A percentile compares a stretch with the other conserved stretches of the same genome.
Evolutionary conservation across 2,113 vertebrate species (phyloP).

Genomic region (Tenebrosternarchus preto): DNA sequence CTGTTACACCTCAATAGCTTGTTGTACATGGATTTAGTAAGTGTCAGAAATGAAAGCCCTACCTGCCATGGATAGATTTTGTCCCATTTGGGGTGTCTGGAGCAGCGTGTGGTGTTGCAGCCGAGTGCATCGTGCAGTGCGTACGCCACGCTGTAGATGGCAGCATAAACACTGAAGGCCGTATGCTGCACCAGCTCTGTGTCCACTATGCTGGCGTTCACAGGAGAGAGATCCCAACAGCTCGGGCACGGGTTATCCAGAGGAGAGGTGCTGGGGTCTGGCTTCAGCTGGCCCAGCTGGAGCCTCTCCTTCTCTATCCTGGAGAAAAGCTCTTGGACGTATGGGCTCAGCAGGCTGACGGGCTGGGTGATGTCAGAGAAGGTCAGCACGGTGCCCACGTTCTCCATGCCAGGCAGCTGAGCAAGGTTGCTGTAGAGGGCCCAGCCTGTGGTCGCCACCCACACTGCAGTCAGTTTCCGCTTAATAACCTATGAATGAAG

Average conservation of each 20-base stretch:
- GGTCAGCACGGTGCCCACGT: conserved; percentile 80
- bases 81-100: conserved; percentile 16
- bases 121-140: conserved; percentile 80
- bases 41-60: conserved; percentile 19
- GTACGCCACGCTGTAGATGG: conserved; percentile 78
- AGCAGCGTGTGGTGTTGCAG: conserved; percentile 58
- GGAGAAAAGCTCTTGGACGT: conserved; percentile 58
- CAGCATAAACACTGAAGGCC: conserved; percentile 75
- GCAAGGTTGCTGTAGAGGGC: conserved; percentile 48
- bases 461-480: conserved; percentile 76
- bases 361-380: conserved; percentile 56
- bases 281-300: neutral
- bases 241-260: conserved; percentile 63
- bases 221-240: conserved; percentile 66
- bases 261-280: conserved; percentile 2
- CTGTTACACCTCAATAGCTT: neutral
- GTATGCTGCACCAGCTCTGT: conserved; percentile 43
- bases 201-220: conserved; percentile 53
- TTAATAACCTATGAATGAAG: conserved; percentile 67
- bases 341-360: conserved; percentile 64
- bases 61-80: conserved; percentile 82
- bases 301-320: conserved; percentile 61
- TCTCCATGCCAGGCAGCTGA: conserved; percentile 66
- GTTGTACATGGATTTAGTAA: too few species aligned
- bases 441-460: conserved; percentile 86